Evolutionary conservation across 2,797 vertebrate species (phyloP).

Genomic region (Poecilia velifera): DNA sequence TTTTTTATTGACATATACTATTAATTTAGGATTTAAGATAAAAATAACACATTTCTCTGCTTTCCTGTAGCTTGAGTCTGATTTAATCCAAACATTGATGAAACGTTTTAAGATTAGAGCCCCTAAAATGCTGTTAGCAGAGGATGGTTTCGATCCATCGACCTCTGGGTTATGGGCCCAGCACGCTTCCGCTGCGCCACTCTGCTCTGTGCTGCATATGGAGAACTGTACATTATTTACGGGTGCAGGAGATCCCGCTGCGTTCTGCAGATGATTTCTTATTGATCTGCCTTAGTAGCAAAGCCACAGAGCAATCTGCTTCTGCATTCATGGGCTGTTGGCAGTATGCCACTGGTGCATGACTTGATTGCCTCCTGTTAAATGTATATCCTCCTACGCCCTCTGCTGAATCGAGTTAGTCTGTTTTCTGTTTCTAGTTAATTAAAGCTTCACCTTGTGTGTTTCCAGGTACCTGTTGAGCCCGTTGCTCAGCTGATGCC

Average conservation of each 20-base stretch:
- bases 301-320: neutral
- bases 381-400: neutral
- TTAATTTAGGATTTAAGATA: neutral
- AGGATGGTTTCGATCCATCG: conserved; percentile 79
- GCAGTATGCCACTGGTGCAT: neutral
- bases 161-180: conserved; percentile 76
- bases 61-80: neutral
- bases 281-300: neutral
- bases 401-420: neutral
- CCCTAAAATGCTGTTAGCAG: conserved; percentile 51
- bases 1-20: neutral
- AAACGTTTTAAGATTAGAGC: neutral
- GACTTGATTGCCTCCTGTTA: neutral
- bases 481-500: conserved; percentile 7
- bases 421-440: neutral
- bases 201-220: conserved; percentile 18
- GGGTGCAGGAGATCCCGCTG: neutral
- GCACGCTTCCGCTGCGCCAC: conserved; percentile 41
- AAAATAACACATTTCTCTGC: neutral
- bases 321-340: neutral
- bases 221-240: neutral
- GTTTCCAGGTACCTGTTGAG: conserved; percentile 18
- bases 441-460: neutral
- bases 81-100: neutral
- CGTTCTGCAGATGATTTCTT: neutral